phyloP scores from a whole-genome alignment of 92 coral and sea anemone species.

The Palythoa grandis region DNA sequence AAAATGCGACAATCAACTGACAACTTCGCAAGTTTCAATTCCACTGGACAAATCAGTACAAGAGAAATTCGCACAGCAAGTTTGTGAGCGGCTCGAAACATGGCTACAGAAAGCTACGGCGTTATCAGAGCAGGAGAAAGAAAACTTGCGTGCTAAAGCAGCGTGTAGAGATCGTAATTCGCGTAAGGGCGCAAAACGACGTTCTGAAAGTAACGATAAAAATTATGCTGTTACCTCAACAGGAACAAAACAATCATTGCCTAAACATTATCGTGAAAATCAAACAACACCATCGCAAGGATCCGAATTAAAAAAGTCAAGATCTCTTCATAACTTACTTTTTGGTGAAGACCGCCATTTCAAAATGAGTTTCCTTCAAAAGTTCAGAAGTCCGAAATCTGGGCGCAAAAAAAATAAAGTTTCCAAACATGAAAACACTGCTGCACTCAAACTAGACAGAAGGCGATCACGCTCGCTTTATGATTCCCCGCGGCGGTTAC shows the following conservation, averaged over 20 bases:
- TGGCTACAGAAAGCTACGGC: constrained; percentile 67
- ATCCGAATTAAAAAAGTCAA: constrained; percentile 45
- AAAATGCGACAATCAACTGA: constrained; percentile 19
- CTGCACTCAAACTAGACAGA: constrained; percentile 1
- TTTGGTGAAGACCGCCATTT: constrained; percentile 39
- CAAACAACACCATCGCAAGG: constrained; percentile 40
- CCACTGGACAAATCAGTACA: constrained; percentile 42
- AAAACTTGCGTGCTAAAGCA: constrained; percentile 11
- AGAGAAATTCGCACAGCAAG: constrained; percentile 62
- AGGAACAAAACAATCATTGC: constrained; percentile 28
- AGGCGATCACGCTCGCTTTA: constrained; percentile 36
- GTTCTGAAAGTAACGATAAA: constrained; percentile 47
- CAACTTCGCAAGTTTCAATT: constrained; percentile 7
- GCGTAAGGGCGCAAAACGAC: constrained; percentile 8
- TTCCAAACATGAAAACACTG: constrained; percentile 9
- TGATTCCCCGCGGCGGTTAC: constrained; percentile 19
- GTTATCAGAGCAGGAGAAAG: constrained; percentile 58
- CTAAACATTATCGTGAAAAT: constrained; percentile 35
- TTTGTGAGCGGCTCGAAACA: constrained; percentile 56
- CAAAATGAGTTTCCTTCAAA: constrained; percentile 32
- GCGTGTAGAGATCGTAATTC: constrained; percentile 18
- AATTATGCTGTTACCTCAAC: constrained; percentile 32
- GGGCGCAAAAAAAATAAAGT: constrained; percentile 34
- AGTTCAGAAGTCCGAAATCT: constrained; percentile 30
- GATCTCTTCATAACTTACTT: constrained; percentile 61